Base-by-base conservation (phyloP, 1,140 invertebrate genomes). In the Anagrus nilaparvatae region DNA sequence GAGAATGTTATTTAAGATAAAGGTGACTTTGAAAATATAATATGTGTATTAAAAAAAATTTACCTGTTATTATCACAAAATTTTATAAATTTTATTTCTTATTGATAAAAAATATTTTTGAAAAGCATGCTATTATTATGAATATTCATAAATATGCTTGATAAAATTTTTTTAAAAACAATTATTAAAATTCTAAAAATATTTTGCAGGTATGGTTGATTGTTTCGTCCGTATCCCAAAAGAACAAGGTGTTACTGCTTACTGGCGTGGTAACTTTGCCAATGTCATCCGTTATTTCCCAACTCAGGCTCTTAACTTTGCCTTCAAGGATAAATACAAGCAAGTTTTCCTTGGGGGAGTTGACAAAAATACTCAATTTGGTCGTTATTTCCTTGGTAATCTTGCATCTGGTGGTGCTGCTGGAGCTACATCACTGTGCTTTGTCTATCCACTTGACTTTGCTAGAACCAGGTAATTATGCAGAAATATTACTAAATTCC, bases 381-480 rank as follows among this genome's bases (percentile, higher is more conserved):
- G 78, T 74, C 75, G 77, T 52, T 89, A 87, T 56, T 92, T 92
- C 61, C 57, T 78, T 38, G 86, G 85, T 49, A 87, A 96, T 67
- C 74, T 96, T 51, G 84, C 87, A 6, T 91, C 89, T 54, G 92
- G 92, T 71, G 92, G 91, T 68, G 87, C 87, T 44, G 90, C 93
- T 56, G 93, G 93, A 58, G 91, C 89, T 16, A 87, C 90, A 13
- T 96, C 92, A 19, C 74, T 96, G 19, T 90, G 86, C 67, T 94
- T 97, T 58, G 92, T 97, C 36, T 97, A 97, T 62, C 93, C 93
- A 16, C 76, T 97, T 29, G 93, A 96, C 71, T 96, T 90, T 67
- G 89, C 87, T 55, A 76, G 93, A 76, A 97, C 92, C 44, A 81
- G 91, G 81, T 84, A 63, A 35, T 39, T n/a, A n/a, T n/a, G n/a